These are phyloP conservation scores for Corythaixoides concolor DNA, from an alignment of 2,113 vertebrate species.

Conservation along the genomic window DNA sequence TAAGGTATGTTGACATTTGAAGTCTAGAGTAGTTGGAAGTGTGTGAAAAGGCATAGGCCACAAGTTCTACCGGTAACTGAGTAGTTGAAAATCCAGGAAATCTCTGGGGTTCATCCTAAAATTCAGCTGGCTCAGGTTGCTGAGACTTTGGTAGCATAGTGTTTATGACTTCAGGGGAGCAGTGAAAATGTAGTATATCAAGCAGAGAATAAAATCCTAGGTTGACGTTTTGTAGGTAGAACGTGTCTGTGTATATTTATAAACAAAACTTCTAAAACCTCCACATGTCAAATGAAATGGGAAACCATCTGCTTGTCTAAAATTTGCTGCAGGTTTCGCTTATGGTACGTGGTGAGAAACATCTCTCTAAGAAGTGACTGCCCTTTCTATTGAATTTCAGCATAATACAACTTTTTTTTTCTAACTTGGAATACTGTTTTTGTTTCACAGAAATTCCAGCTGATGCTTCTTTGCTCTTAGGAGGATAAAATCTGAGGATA, in stretches of 20 bases:
- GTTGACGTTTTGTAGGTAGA: not conserved
- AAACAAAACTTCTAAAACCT: not conserved
- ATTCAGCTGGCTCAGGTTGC: not conserved
- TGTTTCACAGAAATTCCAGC: not conserved
- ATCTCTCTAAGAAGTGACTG: not conserved
- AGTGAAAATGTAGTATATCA: not conserved
- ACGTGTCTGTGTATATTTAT: not conserved
- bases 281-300: not conserved
- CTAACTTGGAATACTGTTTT: not conserved
- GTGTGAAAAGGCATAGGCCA: not conserved
- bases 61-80: not conserved
- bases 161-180: not conserved
- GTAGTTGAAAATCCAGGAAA: not conserved
- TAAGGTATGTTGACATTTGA: not conserved
- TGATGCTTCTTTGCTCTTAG: not conserved
- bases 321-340: not conserved
- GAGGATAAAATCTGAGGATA: not conserved
- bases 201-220: not conserved
- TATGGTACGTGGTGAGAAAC: not conserved
- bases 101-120: not conserved
- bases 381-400: not conserved
- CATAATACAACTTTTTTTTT: not conserved
- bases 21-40: not conserved
- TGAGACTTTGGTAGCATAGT: not conserved
- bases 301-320: not conserved